phyloP scores from a whole-genome alignment of 2,888 invertebrate species.

The Chymomyza fuscimana region DNA sequence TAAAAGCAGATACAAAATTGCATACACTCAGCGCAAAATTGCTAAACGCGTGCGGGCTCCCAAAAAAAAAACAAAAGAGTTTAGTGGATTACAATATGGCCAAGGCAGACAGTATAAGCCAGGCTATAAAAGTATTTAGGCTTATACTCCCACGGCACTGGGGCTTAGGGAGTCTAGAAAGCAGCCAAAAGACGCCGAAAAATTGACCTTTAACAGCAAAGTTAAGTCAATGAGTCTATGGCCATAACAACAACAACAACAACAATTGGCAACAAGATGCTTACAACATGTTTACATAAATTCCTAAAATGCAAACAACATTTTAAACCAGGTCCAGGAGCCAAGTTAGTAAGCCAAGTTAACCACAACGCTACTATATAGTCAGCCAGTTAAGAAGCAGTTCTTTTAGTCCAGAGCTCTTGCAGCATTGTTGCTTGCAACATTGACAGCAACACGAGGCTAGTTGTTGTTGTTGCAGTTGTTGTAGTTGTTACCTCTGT shows the following conservation, averaged over 20 bases:
- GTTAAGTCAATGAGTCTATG: neutral
- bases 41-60: constrained; percentile 70
- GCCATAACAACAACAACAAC: constrained; percentile 32
- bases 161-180: constrained; percentile 1
- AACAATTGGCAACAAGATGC: constrained; percentile 53
- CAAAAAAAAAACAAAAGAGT: neutral
- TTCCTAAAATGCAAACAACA: constrained; percentile 77
- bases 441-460: constrained; percentile 74
- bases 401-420: neutral
- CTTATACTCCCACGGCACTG: constrained; percentile 63
- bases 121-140: constrained; percentile 28
- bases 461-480: constrained; percentile 15
- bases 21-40: constrained; percentile 57
- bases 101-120: constrained; percentile 11
- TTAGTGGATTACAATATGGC: constrained; percentile 32
- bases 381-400: neutral
- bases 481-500: constrained; percentile 11
- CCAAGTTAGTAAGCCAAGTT: constrained; percentile 20
- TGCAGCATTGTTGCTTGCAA: constrained; percentile 56
- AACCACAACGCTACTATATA: neutral
- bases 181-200: constrained; percentile 43
- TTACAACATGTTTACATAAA: constrained; percentile 77
- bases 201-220: constrained; percentile 70
- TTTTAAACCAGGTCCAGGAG: constrained; percentile 38
- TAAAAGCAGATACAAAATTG: constrained; percentile 34